phyloP scores from a whole-genome alignment of 2,113 vertebrate species.

The Tupaia tana region DNA sequence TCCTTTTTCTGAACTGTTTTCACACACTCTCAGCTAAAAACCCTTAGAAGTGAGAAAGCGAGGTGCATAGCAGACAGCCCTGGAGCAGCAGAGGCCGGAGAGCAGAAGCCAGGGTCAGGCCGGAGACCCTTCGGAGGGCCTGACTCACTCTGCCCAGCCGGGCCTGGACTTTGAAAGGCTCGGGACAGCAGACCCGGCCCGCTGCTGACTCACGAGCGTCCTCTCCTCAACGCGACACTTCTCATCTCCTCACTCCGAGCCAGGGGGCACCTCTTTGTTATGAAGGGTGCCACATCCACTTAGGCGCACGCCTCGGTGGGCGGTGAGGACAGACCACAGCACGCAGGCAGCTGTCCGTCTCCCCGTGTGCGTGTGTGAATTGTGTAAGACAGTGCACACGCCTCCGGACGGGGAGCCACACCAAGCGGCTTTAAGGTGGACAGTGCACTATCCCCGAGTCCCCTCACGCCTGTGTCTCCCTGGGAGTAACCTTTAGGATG shows the following conservation, averaged over 20 bases:
- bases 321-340: neutral
- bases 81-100: constrained; percentile 73
- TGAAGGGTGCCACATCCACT: neutral
- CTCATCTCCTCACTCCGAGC: constrained; percentile 54
- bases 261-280: constrained; percentile 33
- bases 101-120: constrained; percentile 70
- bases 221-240: constrained; percentile 60
- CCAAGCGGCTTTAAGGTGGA: neutral
- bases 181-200: constrained; percentile 50
- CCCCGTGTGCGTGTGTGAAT: neutral
- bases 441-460: too few species aligned
- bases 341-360: too few species aligned
- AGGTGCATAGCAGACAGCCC: constrained; percentile 71
- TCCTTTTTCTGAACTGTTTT: constrained; percentile 83
- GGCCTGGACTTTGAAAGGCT: constrained; percentile 79
- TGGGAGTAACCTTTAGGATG: neutral
- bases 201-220: constrained; percentile 67
- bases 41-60: constrained; percentile 80
- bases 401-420: neutral
- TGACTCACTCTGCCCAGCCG: constrained; percentile 79
- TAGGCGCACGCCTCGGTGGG: neutral
- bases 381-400: neutral
- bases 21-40: constrained; percentile 80
- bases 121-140: constrained; percentile 70
- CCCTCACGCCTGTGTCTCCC: neutral